Conservation (phyloP, 2,888 invertebrate species). For the Pandemis heparana region DNA sequence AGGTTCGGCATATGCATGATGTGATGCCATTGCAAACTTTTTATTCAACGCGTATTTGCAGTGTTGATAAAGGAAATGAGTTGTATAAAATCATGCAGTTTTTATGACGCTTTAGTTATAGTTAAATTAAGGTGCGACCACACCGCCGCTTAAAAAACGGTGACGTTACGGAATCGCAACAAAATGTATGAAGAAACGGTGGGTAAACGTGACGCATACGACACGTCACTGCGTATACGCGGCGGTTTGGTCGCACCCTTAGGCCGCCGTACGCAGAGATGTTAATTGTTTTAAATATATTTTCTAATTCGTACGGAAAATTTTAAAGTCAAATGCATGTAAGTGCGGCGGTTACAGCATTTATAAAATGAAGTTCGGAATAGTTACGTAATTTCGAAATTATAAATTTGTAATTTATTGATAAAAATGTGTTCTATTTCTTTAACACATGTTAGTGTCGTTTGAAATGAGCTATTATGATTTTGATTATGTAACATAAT, state of each 20-base stretch:
- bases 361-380: background rate
- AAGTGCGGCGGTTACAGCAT: background rate
- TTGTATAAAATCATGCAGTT: background rate
- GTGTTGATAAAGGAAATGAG: no score
- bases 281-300: background rate
- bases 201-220: no score
- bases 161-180: no score
- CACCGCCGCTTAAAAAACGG: no score
- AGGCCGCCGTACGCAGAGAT: background rate
- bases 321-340: background rate
- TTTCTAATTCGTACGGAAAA: no score
- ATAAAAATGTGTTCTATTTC: background rate
- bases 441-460: background rate
- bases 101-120: background rate
- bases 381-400: background rate
- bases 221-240: no score
- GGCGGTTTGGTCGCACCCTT: no score
- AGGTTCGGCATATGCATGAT: no score
- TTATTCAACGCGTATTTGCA: no score
- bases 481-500: background rate
- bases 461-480: background rate
- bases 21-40: no score
- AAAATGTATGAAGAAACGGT: no score
- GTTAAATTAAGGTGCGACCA: no score
- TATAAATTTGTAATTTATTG: background rate